Base-by-base conservation (phyloP, 2,797 vertebrate genomes). In the Ctenopoma multispine region DNA sequence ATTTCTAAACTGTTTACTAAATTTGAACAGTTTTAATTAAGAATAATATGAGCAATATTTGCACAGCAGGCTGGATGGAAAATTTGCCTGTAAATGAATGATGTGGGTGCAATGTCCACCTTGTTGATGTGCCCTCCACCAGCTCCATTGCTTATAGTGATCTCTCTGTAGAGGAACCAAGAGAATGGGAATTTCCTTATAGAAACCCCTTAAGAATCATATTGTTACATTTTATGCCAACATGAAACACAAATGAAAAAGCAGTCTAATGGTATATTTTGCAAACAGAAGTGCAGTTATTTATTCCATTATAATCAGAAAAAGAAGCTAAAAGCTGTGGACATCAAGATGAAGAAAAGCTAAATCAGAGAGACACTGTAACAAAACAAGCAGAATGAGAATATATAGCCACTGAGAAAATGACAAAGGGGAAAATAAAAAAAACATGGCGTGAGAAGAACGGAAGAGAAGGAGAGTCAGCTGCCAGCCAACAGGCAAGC, bases 401-500 rank as follows among this genome's bases (percentile, higher is more conserved):
- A 72, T 31, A 53, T 57, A 47, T 15, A 55, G 41, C 27, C 53
- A 56, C 20, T 18, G 56, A 63, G 54, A 59, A 63, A 72, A 48
- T 63, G 51, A 73, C 53, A 36, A n/a, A 0, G 43, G 36, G 36
- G 55, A 56, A 38, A 15, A 38, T 34, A 41, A 21, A 10, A 27
- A 58, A 73, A 20, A 29, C n/a, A 72, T 46, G 27, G 31, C 48
- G 38, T 47, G 64, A 60, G 64, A 58, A 24, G 31, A 67, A 41
- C 41, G 65, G 44, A 51, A 14, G 60, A 44, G 50, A 41, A 23
- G 15, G 53, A 63, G 40, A 61, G 21, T 48, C 53, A 71, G 65
- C 56, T 58, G 73, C 70, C 70, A 77, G 54, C 65, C 40, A 18
- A 63, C 21, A 58, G 63, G 75, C 36, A 66, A 63, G 71, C 34